Conservation (phyloP, 1,140 invertebrate species). For the Holotrichia oblita region DNA sequence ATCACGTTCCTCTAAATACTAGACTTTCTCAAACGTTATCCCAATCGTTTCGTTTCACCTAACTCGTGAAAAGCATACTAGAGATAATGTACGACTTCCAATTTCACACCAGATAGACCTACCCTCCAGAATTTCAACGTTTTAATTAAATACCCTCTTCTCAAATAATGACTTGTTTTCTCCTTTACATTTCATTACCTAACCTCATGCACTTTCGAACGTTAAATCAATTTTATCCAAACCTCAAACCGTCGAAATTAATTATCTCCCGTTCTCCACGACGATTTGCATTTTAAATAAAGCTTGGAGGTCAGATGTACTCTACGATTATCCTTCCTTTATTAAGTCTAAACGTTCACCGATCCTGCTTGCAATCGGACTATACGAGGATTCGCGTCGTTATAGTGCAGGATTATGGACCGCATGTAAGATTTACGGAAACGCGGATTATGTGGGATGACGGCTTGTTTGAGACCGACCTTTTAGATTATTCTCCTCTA, state of each 20-base stretch:
- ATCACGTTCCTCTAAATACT: no score
- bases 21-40: no score
- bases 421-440: slow-evolving; percentile 8
- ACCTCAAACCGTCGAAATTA: background rate
- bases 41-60: no score
- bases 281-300: slow-evolving; percentile 1
- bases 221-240: background rate
- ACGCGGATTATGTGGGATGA: background rate
- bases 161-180: background rate
- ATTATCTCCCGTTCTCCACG: background rate
- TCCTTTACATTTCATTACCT: background rate
- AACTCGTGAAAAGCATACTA: no score
- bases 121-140: no score
- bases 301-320: background rate
- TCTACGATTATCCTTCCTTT: slow-evolving; percentile 3
- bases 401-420: background rate
- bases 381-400: background rate
- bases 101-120: no score
- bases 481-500: background rate
- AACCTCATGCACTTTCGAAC: background rate
- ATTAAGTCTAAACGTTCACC: background rate
- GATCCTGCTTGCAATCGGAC: background rate
- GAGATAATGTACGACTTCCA: no score
- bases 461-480: background rate
- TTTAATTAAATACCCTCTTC: no score